Evolutionary conservation across 1,140 invertebrate species (phyloP).

Genomic region (Brachionus plicatilis): DNA sequence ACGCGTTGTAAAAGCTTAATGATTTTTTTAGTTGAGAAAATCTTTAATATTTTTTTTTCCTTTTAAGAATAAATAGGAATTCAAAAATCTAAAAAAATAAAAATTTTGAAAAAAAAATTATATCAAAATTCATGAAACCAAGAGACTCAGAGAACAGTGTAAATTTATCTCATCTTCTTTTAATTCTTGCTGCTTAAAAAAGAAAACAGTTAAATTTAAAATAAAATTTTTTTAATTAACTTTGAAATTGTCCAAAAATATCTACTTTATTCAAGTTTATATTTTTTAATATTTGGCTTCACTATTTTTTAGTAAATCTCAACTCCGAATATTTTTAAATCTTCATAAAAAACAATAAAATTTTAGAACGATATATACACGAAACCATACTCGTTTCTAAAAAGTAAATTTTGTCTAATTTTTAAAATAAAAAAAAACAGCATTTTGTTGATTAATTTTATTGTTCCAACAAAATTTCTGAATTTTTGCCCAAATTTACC

Average conservation of each 20-base stretch:
- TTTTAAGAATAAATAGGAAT: neutral
- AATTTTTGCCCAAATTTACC: neutral
- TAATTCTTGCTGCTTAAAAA: neutral
- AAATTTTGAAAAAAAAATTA: neutral
- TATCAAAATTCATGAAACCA: no score
- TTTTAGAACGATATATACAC: neutral
- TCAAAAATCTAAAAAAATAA: neutral
- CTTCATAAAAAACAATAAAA: neutral
- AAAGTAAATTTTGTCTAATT: constrained; percentile 13
- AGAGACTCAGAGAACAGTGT: neutral
- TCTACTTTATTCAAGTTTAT: neutral
- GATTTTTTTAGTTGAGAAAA: neutral
- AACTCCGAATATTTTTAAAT: neutral
- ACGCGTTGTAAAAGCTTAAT: neutral
- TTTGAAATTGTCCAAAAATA: neutral
- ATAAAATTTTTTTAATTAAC: neutral
- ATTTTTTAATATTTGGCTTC: neutral
- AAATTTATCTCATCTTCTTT: neutral
- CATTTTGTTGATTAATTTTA: constrained; percentile 24
- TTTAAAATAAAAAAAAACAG: neutral
- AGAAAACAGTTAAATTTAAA: neutral
- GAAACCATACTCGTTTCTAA: neutral
- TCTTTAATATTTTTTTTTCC: neutral
- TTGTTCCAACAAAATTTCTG: constrained; percentile 2
- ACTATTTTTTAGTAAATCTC: neutral